phyloP scores from a whole-genome alignment of 2,888 invertebrate species.

The Xestia xanthographa region DNA sequence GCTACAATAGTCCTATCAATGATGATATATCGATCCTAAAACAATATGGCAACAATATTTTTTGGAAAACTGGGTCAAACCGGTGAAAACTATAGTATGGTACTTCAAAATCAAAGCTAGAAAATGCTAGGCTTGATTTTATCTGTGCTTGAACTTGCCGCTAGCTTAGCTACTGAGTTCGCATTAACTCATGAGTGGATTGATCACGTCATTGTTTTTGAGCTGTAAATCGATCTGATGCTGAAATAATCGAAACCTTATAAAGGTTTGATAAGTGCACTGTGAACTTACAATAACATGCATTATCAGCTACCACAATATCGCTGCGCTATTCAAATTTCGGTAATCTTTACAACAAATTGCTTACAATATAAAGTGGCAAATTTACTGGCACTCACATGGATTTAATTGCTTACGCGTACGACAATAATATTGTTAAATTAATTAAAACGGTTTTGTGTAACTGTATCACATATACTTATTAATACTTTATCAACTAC shows the following conservation, averaged over 20 bases:
- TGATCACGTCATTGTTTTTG: not conserved
- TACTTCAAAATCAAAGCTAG: not conserved
- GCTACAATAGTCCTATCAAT: not conserved
- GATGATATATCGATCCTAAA: not conserved
- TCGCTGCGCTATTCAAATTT: conserved; percentile 1
- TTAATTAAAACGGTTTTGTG: conserved; percentile 74
- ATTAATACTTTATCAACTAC: conserved; percentile 76
- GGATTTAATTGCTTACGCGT: conserved; percentile 53
- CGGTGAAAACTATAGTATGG: not conserved
- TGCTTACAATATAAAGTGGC: conserved; percentile 36
- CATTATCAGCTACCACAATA: not conserved
- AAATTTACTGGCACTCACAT: conserved; percentile 50
- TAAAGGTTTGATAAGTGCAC: not conserved
- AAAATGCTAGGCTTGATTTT: not conserved
- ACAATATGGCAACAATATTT: not conserved
- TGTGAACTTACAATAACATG: conserved; percentile 1
- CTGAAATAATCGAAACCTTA: not conserved
- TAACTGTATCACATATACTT: conserved; percentile 59
- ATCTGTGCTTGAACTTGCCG: not conserved
- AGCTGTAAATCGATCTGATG: not conserved
- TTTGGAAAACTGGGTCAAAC: not conserved
- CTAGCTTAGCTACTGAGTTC: not conserved
- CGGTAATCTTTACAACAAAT: conserved; percentile 21
- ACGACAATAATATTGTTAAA: conserved; percentile 68
- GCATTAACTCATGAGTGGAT: not conserved